Evolutionary conservation across 1,140 invertebrate species (phyloP).

Genomic region (Drosophila kepulauana): DNA sequence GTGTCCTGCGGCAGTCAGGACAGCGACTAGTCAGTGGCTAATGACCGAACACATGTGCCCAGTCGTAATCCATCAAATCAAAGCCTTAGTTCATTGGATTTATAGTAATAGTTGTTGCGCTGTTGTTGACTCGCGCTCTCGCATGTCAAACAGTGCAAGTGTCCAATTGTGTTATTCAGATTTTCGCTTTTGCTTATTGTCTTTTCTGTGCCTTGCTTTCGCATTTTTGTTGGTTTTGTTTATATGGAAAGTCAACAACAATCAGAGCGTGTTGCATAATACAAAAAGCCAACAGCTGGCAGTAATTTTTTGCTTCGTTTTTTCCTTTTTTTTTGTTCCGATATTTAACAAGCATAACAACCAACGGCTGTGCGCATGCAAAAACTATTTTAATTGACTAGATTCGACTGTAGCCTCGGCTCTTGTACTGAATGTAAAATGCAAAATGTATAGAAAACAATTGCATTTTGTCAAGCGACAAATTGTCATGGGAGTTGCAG

Average conservation of each 20-base stretch:
- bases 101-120: slow-evolving; percentile 8
- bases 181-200: slow-evolving; percentile 29
- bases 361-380: slow-evolving; percentile 79
- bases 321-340: slow-evolving; percentile 32
- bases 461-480: slow-evolving; percentile 78
- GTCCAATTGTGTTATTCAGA: slow-evolving; percentile 71
- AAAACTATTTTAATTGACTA: slow-evolving; percentile 81
- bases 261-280: slow-evolving; percentile 84
- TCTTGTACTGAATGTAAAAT: slow-evolving; percentile 43
- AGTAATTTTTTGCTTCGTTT: slow-evolving; percentile 41
- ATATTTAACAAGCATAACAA: slow-evolving; percentile 69
- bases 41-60: slow-evolving; percentile 45
- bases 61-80: slow-evolving; percentile 68
- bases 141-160: slow-evolving; percentile 75
- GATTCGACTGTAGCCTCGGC: slow-evolving; percentile 20
- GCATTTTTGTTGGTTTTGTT: slow-evolving; percentile 36
- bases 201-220: slow-evolving; percentile 17
- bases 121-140: slow-evolving; percentile 24
- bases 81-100: slow-evolving; percentile 47
- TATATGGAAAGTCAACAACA: slow-evolving; percentile 59
- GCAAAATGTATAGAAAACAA: slow-evolving; percentile 75
- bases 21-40: slow-evolving; percentile 14
- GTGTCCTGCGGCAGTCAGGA: slow-evolving; percentile 37
- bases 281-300: slow-evolving; percentile 64
- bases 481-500: slow-evolving; percentile 75